Evolutionary conservation across 2,797 vertebrate genomes (phyloP), one percentile per base, ranked within the genome.

Genomic region (Gymnocypris eckloni): DNA sequence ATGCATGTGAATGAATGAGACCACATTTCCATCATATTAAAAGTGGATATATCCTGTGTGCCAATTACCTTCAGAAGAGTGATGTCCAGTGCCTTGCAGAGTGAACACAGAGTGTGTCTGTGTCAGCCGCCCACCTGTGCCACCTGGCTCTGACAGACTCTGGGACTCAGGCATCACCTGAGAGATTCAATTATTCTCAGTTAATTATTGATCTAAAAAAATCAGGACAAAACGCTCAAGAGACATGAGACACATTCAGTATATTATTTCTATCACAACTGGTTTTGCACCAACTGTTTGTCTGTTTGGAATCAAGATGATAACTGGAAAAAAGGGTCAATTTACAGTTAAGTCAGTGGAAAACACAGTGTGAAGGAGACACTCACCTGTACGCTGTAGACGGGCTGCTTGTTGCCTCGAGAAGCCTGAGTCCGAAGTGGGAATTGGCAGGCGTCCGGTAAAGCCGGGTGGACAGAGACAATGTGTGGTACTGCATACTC

Each of bases 401-500:
- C 91, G 6, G 97, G 96, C 87, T 97, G 97, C 88, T 96, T 96
- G 93, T 97, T 97, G 90, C 92, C 96, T 33, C 75, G 94, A 9
- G 92, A 95, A 15, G 92, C 95, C 92, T 93, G 95, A 69, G 93
- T 90, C 48, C 92, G 93, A 0, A 96, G 93, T 0, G 96, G 95
- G 90, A 96, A 95, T 92, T 98, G 97, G 92, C 97, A 98, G 96
- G 13, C 97, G 96, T 0, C 97, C 97, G 0, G 96, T 97, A 93
- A 97, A 98, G 87, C 96, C 96, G 0, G 96, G 95, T 6, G 96
- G 97, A 87, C 97, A 98, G 79, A 96, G 93, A 87, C 97, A 98
- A 91, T 97, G 96, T 86, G 96, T 97, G 8, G 97, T 96, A 85
- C 94, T 96, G 91, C 97, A 98, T 82, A 97, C 95, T n/a, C 97